Percentiles rank a stretch among this genome's conserved stretches.
phyloP scores from a whole-genome alignment of 2,888 invertebrate genomes.

The Pristionchus mayeri region DNA sequence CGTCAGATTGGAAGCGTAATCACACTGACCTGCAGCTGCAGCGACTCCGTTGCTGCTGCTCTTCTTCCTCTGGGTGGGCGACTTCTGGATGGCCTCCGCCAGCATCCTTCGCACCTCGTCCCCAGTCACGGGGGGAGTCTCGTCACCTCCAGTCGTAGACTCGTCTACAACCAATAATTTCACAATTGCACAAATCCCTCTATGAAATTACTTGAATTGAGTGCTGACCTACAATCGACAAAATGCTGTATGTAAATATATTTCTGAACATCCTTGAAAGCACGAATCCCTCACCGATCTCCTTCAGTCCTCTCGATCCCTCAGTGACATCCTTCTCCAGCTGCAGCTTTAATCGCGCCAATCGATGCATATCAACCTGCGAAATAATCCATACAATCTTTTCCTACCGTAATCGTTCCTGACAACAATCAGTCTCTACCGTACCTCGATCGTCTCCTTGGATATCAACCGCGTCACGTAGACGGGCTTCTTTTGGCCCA shows the following conservation, averaged over 20 bases:
- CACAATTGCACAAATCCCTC: too few species aligned
- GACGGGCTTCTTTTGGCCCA: conserved; percentile 79
- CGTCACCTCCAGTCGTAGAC: not conserved
- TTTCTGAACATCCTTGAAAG: too few species aligned
- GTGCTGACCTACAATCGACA: too few species aligned
- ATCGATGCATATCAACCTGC: conserved; percentile 91
- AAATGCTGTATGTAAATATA: too few species aligned
- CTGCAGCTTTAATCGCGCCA: conserved; percentile 91
- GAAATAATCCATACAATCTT: not conserved
- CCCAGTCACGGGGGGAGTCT: not conserved
- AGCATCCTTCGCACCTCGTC: conserved; percentile 12
- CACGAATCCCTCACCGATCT: too few species aligned
- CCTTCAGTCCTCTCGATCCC: conserved; percentile 62
- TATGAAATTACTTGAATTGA: too few species aligned
- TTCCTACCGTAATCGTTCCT: not conserved
- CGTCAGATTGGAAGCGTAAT: too few species aligned
- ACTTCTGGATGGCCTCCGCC: not conserved
- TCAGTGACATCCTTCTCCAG: conserved; percentile 88
- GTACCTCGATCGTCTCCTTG: conserved; percentile 82
- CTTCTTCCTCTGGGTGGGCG: conserved; percentile 18
- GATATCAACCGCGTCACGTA: conserved; percentile 88
- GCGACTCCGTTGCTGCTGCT: not conserved
- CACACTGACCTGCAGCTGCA: not conserved
- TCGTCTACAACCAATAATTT: not conserved
- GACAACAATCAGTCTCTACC: not conserved